A percentile compares a stretch with the other conserved stretches of the same genome.
Conservation (phyloP, 2,113 vertebrate genomes). For the Anser cygnoides region DNA sequence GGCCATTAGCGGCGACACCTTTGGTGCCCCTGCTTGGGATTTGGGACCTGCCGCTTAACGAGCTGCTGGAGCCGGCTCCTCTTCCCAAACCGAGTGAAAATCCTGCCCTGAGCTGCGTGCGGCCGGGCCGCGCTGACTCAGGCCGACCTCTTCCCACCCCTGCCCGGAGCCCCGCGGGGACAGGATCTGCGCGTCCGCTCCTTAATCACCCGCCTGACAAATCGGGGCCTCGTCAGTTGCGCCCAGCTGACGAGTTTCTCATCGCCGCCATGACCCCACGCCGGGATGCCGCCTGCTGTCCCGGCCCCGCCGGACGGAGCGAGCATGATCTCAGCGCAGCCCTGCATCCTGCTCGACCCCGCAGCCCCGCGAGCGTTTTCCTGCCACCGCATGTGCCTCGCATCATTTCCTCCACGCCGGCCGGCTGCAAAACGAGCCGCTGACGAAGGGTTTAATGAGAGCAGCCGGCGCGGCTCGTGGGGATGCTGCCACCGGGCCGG, state of each 20-base stretch:
- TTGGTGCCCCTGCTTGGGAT: too few species aligned
- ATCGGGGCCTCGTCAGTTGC: slow-evolving; percentile 11
- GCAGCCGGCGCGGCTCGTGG: background rate
- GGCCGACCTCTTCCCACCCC: background rate
- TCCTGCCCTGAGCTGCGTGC: background rate
- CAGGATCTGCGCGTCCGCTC: background rate
- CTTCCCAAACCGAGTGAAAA: background rate
- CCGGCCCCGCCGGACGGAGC: accelerated
- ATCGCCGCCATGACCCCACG: background rate
- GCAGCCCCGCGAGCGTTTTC: slow-evolving; percentile 1
- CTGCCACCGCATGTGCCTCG: background rate
- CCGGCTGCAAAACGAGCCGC: background rate
- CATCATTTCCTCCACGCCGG: slow-evolving; percentile 24
- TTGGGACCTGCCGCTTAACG: background rate
- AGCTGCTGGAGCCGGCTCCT: background rate
- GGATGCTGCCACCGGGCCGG: too few species aligned
- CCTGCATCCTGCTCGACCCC: background rate
- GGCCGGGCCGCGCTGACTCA: background rate
- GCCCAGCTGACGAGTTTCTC: background rate
- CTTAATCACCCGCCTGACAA: background rate
- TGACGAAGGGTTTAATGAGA: background rate
- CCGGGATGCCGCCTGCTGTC: background rate
- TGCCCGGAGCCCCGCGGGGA: accelerated
- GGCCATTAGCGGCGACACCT: too few species aligned
- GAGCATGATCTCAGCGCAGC: background rate